phyloP scores from a whole-genome alignment of 2,797 vertebrate species.

The Hemitrygon akajei region DNA sequence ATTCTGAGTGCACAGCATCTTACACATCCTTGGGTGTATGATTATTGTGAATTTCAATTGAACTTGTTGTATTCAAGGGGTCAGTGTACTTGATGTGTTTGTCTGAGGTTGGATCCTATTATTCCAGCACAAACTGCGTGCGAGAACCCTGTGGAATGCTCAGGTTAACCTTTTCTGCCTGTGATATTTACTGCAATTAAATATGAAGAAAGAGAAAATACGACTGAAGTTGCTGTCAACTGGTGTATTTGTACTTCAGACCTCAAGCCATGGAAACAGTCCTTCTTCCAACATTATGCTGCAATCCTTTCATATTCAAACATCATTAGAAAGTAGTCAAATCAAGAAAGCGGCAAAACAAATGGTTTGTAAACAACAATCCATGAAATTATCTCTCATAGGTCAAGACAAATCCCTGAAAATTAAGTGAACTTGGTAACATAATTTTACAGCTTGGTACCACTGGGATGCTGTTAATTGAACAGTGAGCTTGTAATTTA shows the following conservation, averaged over 20 bases:
- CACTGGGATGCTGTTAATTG: background rate
- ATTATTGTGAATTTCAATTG: background rate
- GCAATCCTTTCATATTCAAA: background rate
- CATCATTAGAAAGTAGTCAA: background rate
- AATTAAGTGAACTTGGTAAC: background rate
- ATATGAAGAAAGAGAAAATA: background rate
- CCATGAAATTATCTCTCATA: background rate
- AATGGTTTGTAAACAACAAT: background rate
- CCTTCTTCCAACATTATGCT: background rate
- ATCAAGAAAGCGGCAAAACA: background rate
- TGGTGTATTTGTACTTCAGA: background rate
- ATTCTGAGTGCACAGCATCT: background rate
- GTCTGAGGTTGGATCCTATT: background rate
- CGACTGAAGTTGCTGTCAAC: background rate
- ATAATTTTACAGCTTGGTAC: background rate
- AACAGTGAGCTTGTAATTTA: background rate
- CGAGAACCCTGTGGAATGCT: background rate
- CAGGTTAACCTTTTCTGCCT: background rate
- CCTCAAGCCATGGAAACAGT: background rate
- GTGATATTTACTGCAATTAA: constrained; percentile 1
- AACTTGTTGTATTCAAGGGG: background rate
- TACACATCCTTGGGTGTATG: background rate
- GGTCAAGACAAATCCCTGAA: background rate
- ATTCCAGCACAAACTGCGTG: background rate
- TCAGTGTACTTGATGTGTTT: background rate